These are phyloP conservation scores for Polymixis lichenea DNA, from an alignment of 2,888 invertebrate species.

Conservation along the genomic window DNA sequence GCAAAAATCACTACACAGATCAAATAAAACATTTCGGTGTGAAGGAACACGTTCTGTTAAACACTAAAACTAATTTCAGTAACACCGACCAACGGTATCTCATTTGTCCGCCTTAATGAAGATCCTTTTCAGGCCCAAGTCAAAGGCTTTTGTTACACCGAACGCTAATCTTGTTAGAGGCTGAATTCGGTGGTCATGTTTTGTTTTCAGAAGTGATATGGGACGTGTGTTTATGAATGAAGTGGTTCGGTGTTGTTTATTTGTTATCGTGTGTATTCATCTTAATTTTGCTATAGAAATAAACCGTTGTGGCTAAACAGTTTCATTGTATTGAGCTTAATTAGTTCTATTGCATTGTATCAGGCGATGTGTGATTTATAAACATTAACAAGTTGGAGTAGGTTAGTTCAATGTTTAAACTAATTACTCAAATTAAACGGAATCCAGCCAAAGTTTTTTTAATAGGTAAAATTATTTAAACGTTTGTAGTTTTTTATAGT, in stretches of 20 bases:
- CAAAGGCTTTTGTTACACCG: slow-evolving; percentile 67
- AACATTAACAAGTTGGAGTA: not conserved
- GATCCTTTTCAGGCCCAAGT: slow-evolving; percentile 73
- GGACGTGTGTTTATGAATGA: slow-evolving; percentile 7
- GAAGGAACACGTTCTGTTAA: slow-evolving; percentile 63
- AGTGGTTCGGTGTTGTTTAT: not conserved
- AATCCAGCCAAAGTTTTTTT: not conserved
- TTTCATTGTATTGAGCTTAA: not conserved
- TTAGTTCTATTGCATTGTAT: not conserved
- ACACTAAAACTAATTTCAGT: slow-evolving; percentile 75
- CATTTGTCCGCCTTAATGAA: slow-evolving; percentile 79
- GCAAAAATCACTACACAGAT: slow-evolving; percentile 57
- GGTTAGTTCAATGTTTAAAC: not conserved
- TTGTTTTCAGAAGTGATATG: slow-evolving; percentile 23
- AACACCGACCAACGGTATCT: slow-evolving; percentile 74
- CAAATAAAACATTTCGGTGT: slow-evolving; percentile 64
- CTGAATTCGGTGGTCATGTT: slow-evolving; percentile 21
- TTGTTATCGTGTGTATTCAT: slow-evolving; percentile 8
- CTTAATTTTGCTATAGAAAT: not conserved
- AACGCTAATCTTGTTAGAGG: slow-evolving; percentile 40
- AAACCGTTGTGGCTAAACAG: not conserved
- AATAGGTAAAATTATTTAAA: not conserved
- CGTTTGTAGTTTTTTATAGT: not conserved
- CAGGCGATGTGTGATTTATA: not conserved
- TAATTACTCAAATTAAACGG: not conserved